phyloP scores from a whole-genome alignment of 2,888 invertebrate genomes.

The Galerucella nymphaeae region DNA sequence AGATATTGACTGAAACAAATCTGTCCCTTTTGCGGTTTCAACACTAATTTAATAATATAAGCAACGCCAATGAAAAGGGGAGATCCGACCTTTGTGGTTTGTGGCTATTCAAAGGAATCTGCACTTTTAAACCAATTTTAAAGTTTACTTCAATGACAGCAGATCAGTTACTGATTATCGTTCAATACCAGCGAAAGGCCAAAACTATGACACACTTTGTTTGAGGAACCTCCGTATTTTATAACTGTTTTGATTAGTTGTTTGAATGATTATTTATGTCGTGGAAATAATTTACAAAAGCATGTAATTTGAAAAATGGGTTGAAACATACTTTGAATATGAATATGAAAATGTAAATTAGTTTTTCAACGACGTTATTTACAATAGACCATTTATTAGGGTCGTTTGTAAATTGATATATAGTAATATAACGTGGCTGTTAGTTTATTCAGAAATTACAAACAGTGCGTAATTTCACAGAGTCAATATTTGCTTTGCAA shows the following conservation, averaged over 20 bases:
- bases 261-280: conserved; percentile 26
- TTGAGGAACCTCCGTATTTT: background rate
- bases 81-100: too few species aligned
- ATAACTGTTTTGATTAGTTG: conserved; percentile 22
- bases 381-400: background rate
- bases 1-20: too few species aligned
- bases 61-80: too few species aligned
- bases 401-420: background rate
- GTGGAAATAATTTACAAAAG: conserved; percentile 16
- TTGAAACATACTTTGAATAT: background rate
- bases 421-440: background rate
- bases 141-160: background rate
- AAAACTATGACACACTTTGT: conserved; percentile 15
- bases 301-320: background rate
- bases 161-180: conserved; percentile 10
- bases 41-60: too few species aligned
- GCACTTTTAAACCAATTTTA: too few species aligned
- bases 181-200: conserved; percentile 25
- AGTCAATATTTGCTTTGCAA: background rate
- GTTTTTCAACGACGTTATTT: background rate
- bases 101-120: too few species aligned
- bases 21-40: too few species aligned
- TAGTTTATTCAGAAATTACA: too few species aligned
- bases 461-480: background rate
- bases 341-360: conserved; percentile 22